A percentile compares a stretch with the other conserved stretches of the same genome.
phyloP scores from a whole-genome alignment of 2,888 invertebrate species.

The Congeria kusceri region DNA sequence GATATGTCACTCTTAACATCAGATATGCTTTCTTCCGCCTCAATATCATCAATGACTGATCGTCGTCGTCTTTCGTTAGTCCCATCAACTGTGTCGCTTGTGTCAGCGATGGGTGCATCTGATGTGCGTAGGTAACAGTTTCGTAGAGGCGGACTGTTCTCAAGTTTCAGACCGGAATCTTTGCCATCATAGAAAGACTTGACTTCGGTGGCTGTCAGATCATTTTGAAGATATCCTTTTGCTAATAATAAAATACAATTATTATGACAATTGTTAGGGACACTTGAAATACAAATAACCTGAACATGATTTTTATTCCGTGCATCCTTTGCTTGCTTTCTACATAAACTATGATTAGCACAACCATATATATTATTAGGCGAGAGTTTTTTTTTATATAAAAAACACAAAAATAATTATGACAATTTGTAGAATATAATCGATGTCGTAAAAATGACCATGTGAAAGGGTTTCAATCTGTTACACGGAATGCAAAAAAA shows the following conservation, averaged over 20 bases:
- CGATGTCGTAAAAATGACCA: too few species aligned
- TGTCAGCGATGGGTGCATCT: slow-evolving; percentile 43
- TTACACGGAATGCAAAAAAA: too few species aligned
- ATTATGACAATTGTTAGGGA: too few species aligned
- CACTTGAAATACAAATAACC: too few species aligned
- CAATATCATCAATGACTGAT: slow-evolving; percentile 4
- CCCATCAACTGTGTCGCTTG: background rate
- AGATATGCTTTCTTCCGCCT: background rate
- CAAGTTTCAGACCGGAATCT: slow-evolving; percentile 19
- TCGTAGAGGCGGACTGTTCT: slow-evolving; percentile 26
- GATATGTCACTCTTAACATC: background rate
- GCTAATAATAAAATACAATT: slow-evolving; percentile 2
- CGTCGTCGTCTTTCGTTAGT: slow-evolving; percentile 18
- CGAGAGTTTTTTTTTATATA: too few species aligned
- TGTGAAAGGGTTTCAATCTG: too few species aligned
- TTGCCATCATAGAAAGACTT: slow-evolving; percentile 1
- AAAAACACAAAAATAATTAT: too few species aligned
- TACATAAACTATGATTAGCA: too few species aligned
- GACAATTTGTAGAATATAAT: too few species aligned
- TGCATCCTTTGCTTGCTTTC: too few species aligned
- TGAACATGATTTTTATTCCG: too few species aligned
- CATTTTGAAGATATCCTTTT: slow-evolving; percentile 17
- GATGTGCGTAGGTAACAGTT: slow-evolving; percentile 45
- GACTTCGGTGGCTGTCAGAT: background rate
- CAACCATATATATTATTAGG: too few species aligned